Evolutionary conservation across 2,797 vertebrate species (phyloP).

Genomic region (Tragelaphus eurycerus): DNA sequence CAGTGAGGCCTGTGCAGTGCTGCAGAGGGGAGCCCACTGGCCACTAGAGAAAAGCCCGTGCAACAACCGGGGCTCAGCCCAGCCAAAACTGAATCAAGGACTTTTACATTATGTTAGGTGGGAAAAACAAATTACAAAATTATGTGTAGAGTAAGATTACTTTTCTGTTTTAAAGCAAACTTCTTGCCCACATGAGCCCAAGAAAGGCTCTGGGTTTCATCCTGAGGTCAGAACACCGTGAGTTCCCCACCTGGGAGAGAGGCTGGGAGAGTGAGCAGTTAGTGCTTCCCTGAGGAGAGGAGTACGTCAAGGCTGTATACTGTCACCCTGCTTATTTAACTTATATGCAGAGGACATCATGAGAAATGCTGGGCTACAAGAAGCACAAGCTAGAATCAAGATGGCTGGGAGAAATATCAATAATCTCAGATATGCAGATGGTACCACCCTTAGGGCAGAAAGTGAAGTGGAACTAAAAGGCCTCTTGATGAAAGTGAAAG

Average conservation of each 20-base stretch:
- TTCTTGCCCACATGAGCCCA: neutral
- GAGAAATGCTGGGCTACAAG: too few species aligned
- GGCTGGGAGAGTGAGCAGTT: neutral
- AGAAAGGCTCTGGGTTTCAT: neutral
- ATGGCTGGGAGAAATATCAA: too few species aligned
- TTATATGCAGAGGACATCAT: too few species aligned
- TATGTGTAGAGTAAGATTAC: neutral
- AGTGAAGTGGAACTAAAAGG: too few species aligned
- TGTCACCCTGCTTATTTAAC: too few species aligned
- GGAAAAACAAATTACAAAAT: neutral
- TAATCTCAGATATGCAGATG: too few species aligned
- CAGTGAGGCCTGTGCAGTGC: neutral
- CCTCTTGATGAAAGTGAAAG: too few species aligned
- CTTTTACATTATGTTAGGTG: neutral
- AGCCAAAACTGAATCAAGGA: neutral
- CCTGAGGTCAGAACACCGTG: neutral
- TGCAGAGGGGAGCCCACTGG: neutral
- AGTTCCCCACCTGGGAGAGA: neutral
- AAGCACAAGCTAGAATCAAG: too few species aligned
- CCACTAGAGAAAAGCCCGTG: neutral
- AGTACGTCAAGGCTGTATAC: neutral
- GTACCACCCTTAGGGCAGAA: too few species aligned
- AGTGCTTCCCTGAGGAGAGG: neutral
- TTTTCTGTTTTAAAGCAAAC: neutral
- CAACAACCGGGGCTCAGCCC: neutral